Conservation (phyloP, 2,888 invertebrate species). For the Agonopterix alstromeriana region DNA sequence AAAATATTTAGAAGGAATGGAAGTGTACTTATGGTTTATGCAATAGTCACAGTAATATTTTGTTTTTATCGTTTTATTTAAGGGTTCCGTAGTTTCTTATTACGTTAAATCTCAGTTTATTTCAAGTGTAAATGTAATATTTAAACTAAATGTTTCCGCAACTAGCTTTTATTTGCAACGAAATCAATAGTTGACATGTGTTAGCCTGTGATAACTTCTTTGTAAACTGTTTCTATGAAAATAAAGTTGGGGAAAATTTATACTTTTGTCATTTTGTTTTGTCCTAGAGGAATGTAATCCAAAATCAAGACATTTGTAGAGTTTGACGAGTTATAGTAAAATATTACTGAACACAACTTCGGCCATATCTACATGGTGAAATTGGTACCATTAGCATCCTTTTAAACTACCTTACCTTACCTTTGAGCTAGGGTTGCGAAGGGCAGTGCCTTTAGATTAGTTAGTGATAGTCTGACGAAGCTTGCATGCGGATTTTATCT, state of each 20-base stretch:
- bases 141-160: not conserved
- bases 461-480: too few species aligned
- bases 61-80: slow-evolving; percentile 9
- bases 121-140: not conserved
- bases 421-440: too few species aligned
- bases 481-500: too few species aligned
- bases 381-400: too few species aligned
- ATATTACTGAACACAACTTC: too few species aligned
- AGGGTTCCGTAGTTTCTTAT: not conserved
- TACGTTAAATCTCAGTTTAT: not conserved
- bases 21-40: slow-evolving; percentile 16
- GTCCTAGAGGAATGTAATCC: too few species aligned
- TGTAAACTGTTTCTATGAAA: slow-evolving; percentile 54
- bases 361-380: too few species aligned
- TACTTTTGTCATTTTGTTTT: not conserved
- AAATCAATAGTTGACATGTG: slow-evolving; percentile 36
- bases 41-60: slow-evolving; percentile 35
- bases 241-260: slow-evolving; percentile 42
- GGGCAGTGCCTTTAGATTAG: too few species aligned
- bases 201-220: slow-evolving; percentile 68
- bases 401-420: too few species aligned
- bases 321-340: too few species aligned
- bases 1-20: not conserved
- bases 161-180: slow-evolving; percentile 15
- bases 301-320: too few species aligned